Base-by-base conservation (phyloP, 2,797 vertebrate genomes). In the Sebastes flavidus region DNA sequence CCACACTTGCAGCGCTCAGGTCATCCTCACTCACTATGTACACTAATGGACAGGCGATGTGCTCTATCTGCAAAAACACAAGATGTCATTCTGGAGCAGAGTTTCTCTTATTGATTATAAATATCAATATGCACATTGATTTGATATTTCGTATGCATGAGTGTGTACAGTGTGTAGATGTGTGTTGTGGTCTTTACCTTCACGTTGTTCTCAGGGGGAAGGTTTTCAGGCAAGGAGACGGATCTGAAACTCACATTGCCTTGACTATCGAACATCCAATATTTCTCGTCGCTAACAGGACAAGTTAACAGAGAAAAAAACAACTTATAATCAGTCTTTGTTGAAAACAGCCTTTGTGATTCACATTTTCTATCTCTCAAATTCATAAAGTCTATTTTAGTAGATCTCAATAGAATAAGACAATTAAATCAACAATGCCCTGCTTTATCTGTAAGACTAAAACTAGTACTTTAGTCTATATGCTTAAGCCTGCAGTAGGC, bases 11-110 rank as follows among this genome's bases (percentile, higher is more conserved):
- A 61, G 38, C 1, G 22, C 59, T 88, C 25, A 34, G 25, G 70
- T 95, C 94, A 11, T 95, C 94, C 79, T 93, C 89, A 30, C 93
- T 85, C n/a, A 88, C 27, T 9, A 95, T 78, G 84, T 59, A 92
- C 89, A 95, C 70, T 25, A 95, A 30, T 8, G 94, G 94, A 86
- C 92, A 95, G 32, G 16, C 2, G 29, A 96, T 10, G 14, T 89
- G 72, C 69, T 95, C 92, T 0, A 95, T 0, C 95, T 95, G 76
- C 67, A 85, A 65, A 85, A 59, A 77, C 6, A 86, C n/a, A 78
- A 24, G 6, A 61, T 7, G 49, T 38, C 22, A 73, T n/a, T 36
- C 14, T 54, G 18, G 1, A 65, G 34, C 22, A 6, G 10, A 36
- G 8, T 25, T 72, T 29, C 11, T 24, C 25, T 25, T 10, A 62